Percentiles rank a stretch among this genome's conserved stretches.
Evolutionary conservation across 2,113 vertebrate genomes (phyloP).

Genomic region (Protobothrops flavoviridis): DNA sequence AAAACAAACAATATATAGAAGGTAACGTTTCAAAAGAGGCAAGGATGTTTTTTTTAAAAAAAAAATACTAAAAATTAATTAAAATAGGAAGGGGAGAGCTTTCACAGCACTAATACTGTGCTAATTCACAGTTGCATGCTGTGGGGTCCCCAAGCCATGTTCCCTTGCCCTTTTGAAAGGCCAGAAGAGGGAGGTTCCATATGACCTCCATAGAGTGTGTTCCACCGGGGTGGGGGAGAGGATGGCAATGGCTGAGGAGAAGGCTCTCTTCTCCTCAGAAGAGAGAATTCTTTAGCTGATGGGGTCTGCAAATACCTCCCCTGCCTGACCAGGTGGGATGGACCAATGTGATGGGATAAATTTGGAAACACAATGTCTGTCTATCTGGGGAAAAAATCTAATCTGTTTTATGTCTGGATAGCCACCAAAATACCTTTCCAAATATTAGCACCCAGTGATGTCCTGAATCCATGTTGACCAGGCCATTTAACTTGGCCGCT

Average conservation of each 20-base stretch:
- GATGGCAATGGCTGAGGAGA: background rate
- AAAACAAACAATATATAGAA: background rate
- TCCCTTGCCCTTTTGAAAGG: background rate
- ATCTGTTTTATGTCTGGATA: rapidly evolving
- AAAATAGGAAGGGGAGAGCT: background rate
- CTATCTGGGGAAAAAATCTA: background rate
- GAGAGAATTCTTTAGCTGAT: background rate
- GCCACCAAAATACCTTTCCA: rapidly evolving
- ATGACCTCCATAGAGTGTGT: background rate
- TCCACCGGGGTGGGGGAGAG: background rate
- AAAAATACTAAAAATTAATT: background rate
- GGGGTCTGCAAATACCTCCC: background rate
- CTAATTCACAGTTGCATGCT: background rate
- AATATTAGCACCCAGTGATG: rapidly evolving
- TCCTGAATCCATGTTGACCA: rapidly evolving
- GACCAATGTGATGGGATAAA: background rate
- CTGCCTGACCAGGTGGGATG: background rate
- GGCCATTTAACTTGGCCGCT: rapidly evolving
- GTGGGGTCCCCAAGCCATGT: background rate
- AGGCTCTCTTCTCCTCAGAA: background rate
- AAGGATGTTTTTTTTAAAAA: background rate
- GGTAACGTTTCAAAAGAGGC: background rate
- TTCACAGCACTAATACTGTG: no score
- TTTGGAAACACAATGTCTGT: background rate
- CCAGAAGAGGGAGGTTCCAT: background rate